phyloP scores from a whole-genome alignment of 2,888 invertebrate species.

The Hipparchia sbordonii region DNA sequence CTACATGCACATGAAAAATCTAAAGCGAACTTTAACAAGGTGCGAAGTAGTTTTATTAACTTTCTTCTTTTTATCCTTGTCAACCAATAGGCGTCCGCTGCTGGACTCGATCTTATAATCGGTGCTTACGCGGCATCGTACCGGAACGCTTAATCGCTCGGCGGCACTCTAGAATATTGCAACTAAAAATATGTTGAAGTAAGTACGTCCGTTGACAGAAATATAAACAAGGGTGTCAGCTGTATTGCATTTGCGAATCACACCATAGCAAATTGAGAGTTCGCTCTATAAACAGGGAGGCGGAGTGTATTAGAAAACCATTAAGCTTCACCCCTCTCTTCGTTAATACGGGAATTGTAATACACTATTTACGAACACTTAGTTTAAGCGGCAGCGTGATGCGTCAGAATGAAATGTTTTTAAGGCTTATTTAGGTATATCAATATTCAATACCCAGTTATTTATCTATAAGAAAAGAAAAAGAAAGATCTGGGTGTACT shows the following conservation, averaged over 20 bases:
- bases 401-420: slow-evolving; percentile 2
- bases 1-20: too few relatives aligned
- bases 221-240: slow-evolving; percentile 64
- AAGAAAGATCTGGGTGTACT: too few relatives aligned
- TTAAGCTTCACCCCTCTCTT: slow-evolving; percentile 57
- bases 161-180: background rate
- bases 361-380: slow-evolving; percentile 22
- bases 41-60: too few relatives aligned
- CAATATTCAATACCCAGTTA: too few relatives aligned
- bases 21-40: too few relatives aligned
- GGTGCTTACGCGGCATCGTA: background rate
- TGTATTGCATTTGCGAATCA: slow-evolving; percentile 66
- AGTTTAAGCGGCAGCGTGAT: slow-evolving; percentile 5
- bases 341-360: slow-evolving; percentile 38
- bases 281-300: slow-evolving; percentile 59
- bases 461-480: too few relatives aligned
- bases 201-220: slow-evolving; percentile 42
- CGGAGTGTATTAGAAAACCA: slow-evolving; percentile 70
- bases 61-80: too few relatives aligned
- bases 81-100: too few relatives aligned
- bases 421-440: background rate
- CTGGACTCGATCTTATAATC: too few relatives aligned
- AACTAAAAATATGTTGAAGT: background rate
- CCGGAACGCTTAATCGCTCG: background rate
- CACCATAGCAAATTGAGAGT: slow-evolving; percentile 74